Base-by-base conservation (phyloP, 2,113 vertebrate genomes). In the Rhinichthys klamathensis region DNA sequence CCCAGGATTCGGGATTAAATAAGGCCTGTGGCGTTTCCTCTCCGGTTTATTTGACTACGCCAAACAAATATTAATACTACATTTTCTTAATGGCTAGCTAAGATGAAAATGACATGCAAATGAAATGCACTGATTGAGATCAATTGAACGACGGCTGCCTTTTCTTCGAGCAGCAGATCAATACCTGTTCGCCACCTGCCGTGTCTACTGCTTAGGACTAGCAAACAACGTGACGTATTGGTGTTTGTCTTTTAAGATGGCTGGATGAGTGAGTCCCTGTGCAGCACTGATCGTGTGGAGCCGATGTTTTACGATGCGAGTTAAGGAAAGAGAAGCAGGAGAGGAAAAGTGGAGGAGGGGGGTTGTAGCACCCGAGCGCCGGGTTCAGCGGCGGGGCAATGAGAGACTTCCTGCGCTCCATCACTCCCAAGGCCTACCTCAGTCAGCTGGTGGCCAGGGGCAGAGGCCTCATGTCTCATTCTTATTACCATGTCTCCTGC, bases 341-440 rank as follows among this genome's bases (percentile, higher is more conserved):
- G 90, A 89, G 72, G 87, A 84, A 60, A 82, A 54, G 84, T 63
- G 60, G 46, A 76, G 87, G 89, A 88, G 84, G 88, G 49, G 86
- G 88, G 89, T 88, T 92, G 92, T 93, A 92, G 92, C 92, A 92
- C 93, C 92, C 89, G 93, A 92, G 93, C 91, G 90, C 91, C 73
- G 93, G 94, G 94, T 94, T 95, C 94, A 95, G 91, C 93, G 85
- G 93, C 93, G 87, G 93, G 93, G 94, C 94, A 95, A 95, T 93
- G 94, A 93, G 93, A 94, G 92, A 94, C 94, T 95, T 95, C 95
- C 95, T 95, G 94, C 89, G 92, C 93, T 94, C 93, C 93, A 95
- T 95, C 95, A 95, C 92, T 92, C 93, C 92, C 92, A 94, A 95
- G 94, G 94, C 93, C 93, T 93, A 94, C 93, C 92, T 92, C 91